A percentile compares a stretch with the other conserved stretches of the same genome.
Conservation (phyloP, 92 coral and sea anemone genomes). For the Zoanthus gigantus region DNA sequence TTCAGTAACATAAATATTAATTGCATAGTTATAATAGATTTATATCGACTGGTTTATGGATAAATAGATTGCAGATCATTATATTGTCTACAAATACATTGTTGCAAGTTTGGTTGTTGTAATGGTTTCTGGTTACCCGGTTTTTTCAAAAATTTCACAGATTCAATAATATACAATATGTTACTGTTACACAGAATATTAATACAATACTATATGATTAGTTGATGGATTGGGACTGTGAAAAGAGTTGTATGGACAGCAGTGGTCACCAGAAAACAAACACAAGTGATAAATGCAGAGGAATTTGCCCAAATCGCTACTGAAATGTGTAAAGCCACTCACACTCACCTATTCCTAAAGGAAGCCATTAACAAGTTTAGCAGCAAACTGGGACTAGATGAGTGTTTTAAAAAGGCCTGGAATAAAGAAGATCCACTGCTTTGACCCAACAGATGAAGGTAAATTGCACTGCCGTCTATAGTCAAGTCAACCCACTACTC, state of each 20-base stretch:
- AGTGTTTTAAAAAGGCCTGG: conserved; percentile 64
- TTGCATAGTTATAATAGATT: too few species aligned
- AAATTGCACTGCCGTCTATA: conserved; percentile 41
- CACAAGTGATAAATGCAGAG: conserved; percentile 51
- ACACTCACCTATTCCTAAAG: conserved; percentile 47
- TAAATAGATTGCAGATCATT: too few species aligned
- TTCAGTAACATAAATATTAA: too few species aligned
- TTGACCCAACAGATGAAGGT: conserved; percentile 31
- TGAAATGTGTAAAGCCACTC: conserved; percentile 45
- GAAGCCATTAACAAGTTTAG: conserved; percentile 43
- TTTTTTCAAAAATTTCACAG: too few species aligned
- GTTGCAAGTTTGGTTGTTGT: too few species aligned
- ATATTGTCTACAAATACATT: too few species aligned
- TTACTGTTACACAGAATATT: too few species aligned
- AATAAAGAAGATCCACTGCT: conserved; percentile 59
- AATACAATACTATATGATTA: too few species aligned
- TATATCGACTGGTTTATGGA: too few species aligned
- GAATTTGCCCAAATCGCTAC: conserved; percentile 53
- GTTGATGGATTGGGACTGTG: conserved; percentile 70
- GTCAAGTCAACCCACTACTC: conserved; percentile 46
- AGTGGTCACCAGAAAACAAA: conserved; percentile 58
- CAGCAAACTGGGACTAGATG: conserved; percentile 36
- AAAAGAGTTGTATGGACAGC: conserved; percentile 70
- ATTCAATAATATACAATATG: too few species aligned
- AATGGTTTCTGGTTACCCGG: too few species aligned